Evolutionary conservation across 2,113 vertebrate genomes (phyloP).

Genomic region (Symphodus melops): DNA sequence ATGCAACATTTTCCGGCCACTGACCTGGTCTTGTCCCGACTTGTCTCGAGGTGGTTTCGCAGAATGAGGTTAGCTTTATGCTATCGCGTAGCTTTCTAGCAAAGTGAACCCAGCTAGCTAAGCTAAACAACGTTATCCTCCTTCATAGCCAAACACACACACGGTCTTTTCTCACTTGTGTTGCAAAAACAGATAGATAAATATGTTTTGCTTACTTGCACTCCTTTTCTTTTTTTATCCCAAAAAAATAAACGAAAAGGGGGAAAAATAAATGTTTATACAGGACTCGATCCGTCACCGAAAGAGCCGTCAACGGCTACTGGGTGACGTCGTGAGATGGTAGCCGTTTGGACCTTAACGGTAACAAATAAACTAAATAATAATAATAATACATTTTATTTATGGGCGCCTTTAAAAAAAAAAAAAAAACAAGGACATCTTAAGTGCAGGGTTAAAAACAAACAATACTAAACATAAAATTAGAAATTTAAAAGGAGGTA

Average conservation of each 20-base stretch:
- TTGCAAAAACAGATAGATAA: conserved; percentile 22
- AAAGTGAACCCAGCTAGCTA: conserved; percentile 64
- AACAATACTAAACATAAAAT: too few relatives aligned
- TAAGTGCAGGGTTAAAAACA: too few relatives aligned
- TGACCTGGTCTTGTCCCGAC: conserved; percentile 87
- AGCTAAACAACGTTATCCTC: conserved; percentile 54
- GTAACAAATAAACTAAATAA: too few relatives aligned
- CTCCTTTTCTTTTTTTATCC: conserved; percentile 75
- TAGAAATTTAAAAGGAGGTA: too few relatives aligned
- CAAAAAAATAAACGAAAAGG: conserved; percentile 80
- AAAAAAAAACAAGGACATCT: too few relatives aligned
- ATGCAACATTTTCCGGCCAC: conserved; percentile 58
- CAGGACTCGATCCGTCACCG: conserved; percentile 79
- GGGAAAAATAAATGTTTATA: conserved; percentile 75
- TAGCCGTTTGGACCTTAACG: conserved; percentile 57
- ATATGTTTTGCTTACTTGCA: conserved; percentile 76
- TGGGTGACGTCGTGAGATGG: conserved; percentile 64
- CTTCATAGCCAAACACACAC: conserved; percentile 54
- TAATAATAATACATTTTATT: too few relatives aligned
- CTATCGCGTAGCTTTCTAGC: conserved; percentile 74
- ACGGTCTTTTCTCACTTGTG: conserved; percentile 7
- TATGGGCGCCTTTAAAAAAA: too few relatives aligned
- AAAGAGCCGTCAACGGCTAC: conserved; percentile 88
- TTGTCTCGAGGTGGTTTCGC: conserved; percentile 86
- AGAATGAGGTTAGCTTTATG: conserved; percentile 77